Evolutionary conservation across 2,797 vertebrate species (phyloP), one percentile per base, ranked within the genome.

Genomic region (Malurus splendens): DNA sequence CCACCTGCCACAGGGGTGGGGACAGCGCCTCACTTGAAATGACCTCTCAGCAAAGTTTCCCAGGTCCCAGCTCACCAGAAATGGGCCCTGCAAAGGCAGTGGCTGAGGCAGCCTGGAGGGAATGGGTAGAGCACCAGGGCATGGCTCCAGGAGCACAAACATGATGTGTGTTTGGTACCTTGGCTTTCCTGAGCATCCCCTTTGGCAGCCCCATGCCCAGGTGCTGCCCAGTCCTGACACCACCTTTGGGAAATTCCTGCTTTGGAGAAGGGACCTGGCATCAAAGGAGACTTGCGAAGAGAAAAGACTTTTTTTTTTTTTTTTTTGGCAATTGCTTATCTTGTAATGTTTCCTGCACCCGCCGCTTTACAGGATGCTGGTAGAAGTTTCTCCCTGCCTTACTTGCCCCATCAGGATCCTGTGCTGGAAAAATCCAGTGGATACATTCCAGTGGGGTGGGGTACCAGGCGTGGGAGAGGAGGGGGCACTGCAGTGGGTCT

Each of bases 131-230:
- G 18, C 4, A 11, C 28, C 11, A 1, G 1, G 47, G 56, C 54
- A 3, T 19, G 18, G 64, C 48, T 28, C 3, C 1, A 44, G 13
- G 41, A 52, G 12, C 3, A 32, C 8, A 19, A 41, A 33, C 0
- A 0, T 0, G 8, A 14, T 0, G 25, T 32, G 14, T 23, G 44
- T 23, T 51, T 14, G 16, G 14, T 6, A 42, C 39, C 33, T 39
- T 74, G 62, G 19, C 11, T 62, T 64, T 86, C 38, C 57, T 50
- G 25, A 57, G 7, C 11, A 38, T 30, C 30, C 23, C 16, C 55
- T 32, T 45, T 32, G 52, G 56, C 44, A 72, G 64, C 45, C 55
- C 11, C 44, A 4, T 0, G 2, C 22, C 30, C 30, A 42, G 33
- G 33, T 41, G n/a, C 45, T 84, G 28, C 70, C 38, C 47, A 20